Evolutionary conservation across 2,797 vertebrate genomes (phyloP), one percentile per base, ranked within the genome.

Genomic region (Notolabrus celidotus): DNA sequence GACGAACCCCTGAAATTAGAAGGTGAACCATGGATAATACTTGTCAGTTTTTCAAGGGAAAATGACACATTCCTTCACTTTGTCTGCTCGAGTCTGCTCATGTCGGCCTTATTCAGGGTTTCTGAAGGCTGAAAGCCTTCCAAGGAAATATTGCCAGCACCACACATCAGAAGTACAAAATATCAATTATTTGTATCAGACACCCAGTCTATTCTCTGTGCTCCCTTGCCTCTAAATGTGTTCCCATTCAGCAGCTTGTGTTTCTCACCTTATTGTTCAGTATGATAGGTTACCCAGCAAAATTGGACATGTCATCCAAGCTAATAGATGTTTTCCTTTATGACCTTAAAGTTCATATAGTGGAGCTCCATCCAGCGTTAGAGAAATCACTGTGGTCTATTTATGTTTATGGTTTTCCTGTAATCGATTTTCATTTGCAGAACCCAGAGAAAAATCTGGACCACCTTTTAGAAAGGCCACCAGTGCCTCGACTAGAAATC

Each of bases 351-450:
- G 54, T 71, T 67, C 62, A 50, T 49, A 43, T 38, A 38, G 20
- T 51, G 38, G 49, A 68, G 52, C 54, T 54, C 19, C 33, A 63
- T 60, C 39, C 38, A 52, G 60, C 22, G 29, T 42, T 52, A 66
- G 71, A 80, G 39, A 69, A 79, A 81, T 71, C 36, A 34, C 61
- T 33, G 31, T 54, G 56, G 56, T 73, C 61, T 78, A 38, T 84
- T 81, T 84, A 71, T 88, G 77, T 84, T 85, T 69, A 74, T 80
- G 67, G 57, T 76, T 84, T 67, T 64, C 36, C 54, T 60, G 60
- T 71, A 46, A 87, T 85, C 46, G 63, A 89, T 87, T 88, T 83
- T 78, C 58, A 82, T 88, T 85, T 78, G 51, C 38, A 46, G 60
- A 82, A 79, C 14, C n/a, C 14, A 16, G 36, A 66, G 62, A 59